phyloP scores from a whole-genome alignment of 2,797 vertebrate species.

The Sebastes aleutianus region DNA sequence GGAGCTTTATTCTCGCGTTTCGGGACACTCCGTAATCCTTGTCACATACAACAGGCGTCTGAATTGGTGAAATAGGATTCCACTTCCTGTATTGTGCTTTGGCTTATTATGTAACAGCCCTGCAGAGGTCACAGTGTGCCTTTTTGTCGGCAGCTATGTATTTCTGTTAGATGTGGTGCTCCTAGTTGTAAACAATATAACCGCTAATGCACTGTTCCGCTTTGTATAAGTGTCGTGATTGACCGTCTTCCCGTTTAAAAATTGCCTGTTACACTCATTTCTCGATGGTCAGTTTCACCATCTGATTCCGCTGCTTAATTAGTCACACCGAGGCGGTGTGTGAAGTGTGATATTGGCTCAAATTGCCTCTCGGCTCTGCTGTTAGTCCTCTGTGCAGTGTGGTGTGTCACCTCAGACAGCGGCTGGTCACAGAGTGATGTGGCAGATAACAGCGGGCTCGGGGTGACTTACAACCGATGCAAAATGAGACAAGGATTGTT shows the following conservation, averaged over 20 bases:
- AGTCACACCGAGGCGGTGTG: conserved; percentile 67
- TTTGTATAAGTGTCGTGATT: conserved; percentile 30
- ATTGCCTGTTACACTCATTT: conserved; percentile 59
- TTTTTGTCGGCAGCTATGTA: conserved; percentile 14
- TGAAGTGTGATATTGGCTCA: conserved; percentile 74
- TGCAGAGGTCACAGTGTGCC: conserved; percentile 45
- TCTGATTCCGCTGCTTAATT: conserved; percentile 75
- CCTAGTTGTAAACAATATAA: conserved; percentile 1
- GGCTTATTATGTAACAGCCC: conserved; percentile 48
- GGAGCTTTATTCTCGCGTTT: conserved; percentile 46
- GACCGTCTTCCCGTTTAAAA: conserved; percentile 48
- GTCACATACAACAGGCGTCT: conserved; percentile 45
- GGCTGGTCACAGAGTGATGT: conserved; percentile 64
- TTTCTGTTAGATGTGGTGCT: neutral
- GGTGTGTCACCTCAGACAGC: conserved; percentile 66
- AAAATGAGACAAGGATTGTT: conserved; percentile 67
- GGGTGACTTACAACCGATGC: conserved; percentile 68
- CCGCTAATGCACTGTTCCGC: neutral
- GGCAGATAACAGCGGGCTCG: conserved; percentile 70
- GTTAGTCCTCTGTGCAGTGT: conserved; percentile 62
- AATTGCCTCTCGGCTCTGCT: conserved; percentile 62
- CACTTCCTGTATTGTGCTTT: conserved; percentile 55
- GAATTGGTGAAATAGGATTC: conserved; percentile 60
- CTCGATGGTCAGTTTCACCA: conserved; percentile 66
- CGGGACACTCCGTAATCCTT: conserved; percentile 41